Evolutionary conservation across 64 coral and sea anemone species (phyloP), one percentile per base, ranked within the genome.

Genomic region (Pocillopora verrucosa): DNA sequence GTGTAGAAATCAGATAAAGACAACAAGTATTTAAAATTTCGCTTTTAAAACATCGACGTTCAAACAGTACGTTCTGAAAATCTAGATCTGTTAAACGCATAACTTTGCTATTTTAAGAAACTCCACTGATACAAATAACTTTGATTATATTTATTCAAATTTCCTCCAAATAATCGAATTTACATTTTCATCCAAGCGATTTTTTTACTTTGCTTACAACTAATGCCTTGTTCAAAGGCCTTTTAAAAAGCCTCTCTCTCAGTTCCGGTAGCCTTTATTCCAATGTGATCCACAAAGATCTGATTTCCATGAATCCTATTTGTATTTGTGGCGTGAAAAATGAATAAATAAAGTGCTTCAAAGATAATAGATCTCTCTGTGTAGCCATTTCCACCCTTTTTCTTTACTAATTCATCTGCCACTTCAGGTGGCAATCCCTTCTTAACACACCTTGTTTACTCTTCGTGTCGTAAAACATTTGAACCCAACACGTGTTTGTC

Each of bases 321-420:
- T 85, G 65, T 34, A 85, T 70, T 72, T 73, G 65, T 19, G 82
- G 65, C 82, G 63, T 57, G 41, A 51, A 51, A 65, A 72, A 65
- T 57, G 65, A 83, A 65, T 68, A 56, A 65, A 72, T 85, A 85
- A 79, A 85, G 61, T 72, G 65, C 58, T 62, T 81, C 22, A 81
- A 63, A 81, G 60, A 63, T 81, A 81, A 81, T 59, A 19, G 26
- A 24, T 36, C 56, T 34, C 64, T 80, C 36, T 34, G 20, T 63
- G 57, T 60, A 20, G 7, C 26, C 26, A 25, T 9, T 12, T 36
- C 79, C 30, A 34, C 36, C 19, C 56, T 25, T 11, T 65, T 72
- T 70, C 64, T 85, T 85, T 85, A 85, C 65, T 85, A 72, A 85
- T 85, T 72, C 20, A 85, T 85, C 22, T 57, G 36, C 37, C 20